Percentiles rank a stretch among this genome's conserved stretches.
phyloP scores from a whole-genome alignment of 1,140 invertebrate genomes.

The Drosophila murphyi region DNA sequence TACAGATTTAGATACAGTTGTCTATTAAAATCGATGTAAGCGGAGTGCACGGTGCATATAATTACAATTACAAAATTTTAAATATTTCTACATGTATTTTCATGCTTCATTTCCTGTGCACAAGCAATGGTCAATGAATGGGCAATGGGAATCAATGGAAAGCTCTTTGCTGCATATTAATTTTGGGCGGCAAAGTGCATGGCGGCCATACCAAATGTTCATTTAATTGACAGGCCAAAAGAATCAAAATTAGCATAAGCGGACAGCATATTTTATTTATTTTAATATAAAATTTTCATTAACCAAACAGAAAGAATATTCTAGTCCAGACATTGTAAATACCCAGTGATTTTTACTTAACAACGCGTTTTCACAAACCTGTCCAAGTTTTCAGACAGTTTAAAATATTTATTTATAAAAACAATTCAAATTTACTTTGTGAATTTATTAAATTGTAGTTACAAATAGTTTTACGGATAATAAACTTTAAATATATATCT shows the following conservation, averaged over 20 bases:
- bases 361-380: background rate
- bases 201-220: conserved; percentile 80
- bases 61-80: conserved; percentile 57
- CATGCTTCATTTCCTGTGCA: conserved; percentile 77
- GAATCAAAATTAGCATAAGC: conserved; percentile 65
- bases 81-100: conserved; percentile 74
- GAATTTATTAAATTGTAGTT: too few relatives aligned
- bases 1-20: conserved; percentile 37
- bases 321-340: background rate
- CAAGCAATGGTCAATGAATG: conserved; percentile 25
- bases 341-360: background rate
- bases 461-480: too few relatives aligned
- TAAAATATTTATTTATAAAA: too few relatives aligned
- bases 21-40: conserved; percentile 51
- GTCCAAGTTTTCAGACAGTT: too few relatives aligned
- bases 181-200: conserved; percentile 65
- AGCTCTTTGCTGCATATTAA: conserved; percentile 77
- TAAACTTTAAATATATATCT: background rate
- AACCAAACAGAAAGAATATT: conserved; percentile 32
- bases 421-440: too few relatives aligned
- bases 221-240: conserved; percentile 71
- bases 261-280: conserved; percentile 51
- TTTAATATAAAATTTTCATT: conserved; percentile 73
- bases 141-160: conserved; percentile 40
- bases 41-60: conserved; percentile 55